Percentiles rank a stretch among this genome's conserved stretches.
Evolutionary conservation across 2,113 vertebrate genomes (phyloP).

Genomic region (Halichoeres trimaculatus): DNA sequence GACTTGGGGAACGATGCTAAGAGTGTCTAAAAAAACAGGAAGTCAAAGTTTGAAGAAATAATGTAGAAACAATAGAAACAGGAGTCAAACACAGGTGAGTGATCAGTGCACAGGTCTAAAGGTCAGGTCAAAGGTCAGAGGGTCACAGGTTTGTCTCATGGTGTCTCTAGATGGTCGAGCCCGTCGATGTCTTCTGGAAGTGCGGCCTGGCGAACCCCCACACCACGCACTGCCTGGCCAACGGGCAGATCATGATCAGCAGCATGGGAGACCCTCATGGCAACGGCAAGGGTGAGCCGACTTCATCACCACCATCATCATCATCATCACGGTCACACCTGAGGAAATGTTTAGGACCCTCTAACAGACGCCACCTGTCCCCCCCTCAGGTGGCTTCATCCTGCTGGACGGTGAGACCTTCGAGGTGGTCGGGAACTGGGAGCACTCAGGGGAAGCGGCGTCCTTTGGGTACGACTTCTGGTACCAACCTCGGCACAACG

Average conservation of each 20-base stretch:
- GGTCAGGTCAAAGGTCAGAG: no score
- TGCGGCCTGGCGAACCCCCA: conserved; percentile 87
- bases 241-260: conserved; percentile 93
- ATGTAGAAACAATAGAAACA: no score
- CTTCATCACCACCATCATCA: background rate
- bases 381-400: conserved; percentile 86
- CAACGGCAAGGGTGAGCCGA: conserved; percentile 88
- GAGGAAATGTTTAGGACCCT: background rate
- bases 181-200: conserved; percentile 86
- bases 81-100: no score
- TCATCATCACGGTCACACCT: background rate
- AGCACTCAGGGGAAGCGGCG: conserved; percentile 80
- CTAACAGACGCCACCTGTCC: background rate
- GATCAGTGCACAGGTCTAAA: no score
- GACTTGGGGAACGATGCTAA: no score
- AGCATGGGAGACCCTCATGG: conserved; percentile 88
- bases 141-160: background rate
- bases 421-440: conserved; percentile 92
- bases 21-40: no score
- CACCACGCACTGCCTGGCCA: conserved; percentile 92
- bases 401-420: conserved; percentile 93
- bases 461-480: conserved; percentile 93
- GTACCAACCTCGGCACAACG: conserved; percentile 95
- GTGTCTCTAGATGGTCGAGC: conserved; percentile 85
- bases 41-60: no score